Evolutionary conservation across 2,113 vertebrate species (phyloP).

Genomic region (Guaruba guarouba): DNA sequence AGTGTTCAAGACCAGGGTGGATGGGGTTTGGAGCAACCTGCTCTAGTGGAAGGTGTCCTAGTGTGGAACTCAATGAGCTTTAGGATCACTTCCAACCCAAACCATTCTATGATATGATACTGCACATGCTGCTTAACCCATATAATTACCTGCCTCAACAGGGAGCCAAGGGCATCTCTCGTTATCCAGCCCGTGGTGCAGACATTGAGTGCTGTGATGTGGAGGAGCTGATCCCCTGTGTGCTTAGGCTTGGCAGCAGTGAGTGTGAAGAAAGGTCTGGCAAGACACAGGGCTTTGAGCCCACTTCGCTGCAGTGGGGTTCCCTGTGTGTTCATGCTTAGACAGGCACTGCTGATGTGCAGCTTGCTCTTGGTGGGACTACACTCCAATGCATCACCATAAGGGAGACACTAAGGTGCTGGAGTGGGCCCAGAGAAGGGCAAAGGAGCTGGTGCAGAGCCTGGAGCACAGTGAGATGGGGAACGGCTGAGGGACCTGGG

Average conservation of each 20-base stretch:
- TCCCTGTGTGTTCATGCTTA: no score
- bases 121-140: neutral
- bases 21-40: neutral
- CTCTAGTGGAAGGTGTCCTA: neutral
- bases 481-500: neutral
- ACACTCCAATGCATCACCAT: neutral
- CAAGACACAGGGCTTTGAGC: neutral
- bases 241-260: neutral
- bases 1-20: neutral
- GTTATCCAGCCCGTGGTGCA: accelerated
- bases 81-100: neutral
- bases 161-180: neutral
- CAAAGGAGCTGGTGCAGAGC: neutral
- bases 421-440: neutral
- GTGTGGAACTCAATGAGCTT: neutral
- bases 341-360: accelerated
- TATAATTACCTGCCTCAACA: neutral
- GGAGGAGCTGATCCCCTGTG: neutral
- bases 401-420: neutral
- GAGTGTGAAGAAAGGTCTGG: accelerated
- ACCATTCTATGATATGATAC: neutral
- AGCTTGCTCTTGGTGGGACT: neutral
- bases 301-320: neutral
- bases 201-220: neutral
- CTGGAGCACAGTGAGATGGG: neutral